Base-by-base conservation (phyloP, 2,113 vertebrate genomes). In the Lepidothrix coronata region DNA sequence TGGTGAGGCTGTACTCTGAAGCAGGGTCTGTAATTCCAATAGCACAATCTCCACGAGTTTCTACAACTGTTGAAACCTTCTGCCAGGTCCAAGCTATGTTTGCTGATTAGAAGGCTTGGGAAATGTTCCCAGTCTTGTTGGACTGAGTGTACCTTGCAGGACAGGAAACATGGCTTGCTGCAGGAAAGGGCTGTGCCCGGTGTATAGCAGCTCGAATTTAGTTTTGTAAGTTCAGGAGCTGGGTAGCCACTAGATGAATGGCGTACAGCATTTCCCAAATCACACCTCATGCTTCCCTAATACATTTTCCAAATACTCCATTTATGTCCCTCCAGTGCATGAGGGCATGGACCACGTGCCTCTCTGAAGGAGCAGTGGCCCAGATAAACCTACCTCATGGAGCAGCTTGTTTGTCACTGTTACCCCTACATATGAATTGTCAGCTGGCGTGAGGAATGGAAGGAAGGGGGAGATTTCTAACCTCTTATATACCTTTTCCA, bases 151-250 rank as follows among this genome's bases (percentile, higher is more conserved):
- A 88, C 88, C 37, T 43, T 72, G 37, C 1, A 4, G 72, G 65
- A 81, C 85, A 91, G 96, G 95, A 96, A 97, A 51, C 17, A 11
- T n/a, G 31, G 17, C 71, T 93, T 93, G 79, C 65, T 78, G 52
- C 92, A 92, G 96, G 93, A 96, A 96, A 91, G 94, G 91, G 94
- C 73, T 86, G 92, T 37, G 54, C 83, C 73, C 23, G 6, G 5
- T 12, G 6, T 28, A 22, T 33, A 65, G 48, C 66, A 77, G 49
- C 61, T 81, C 2, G 2, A 54, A 62, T 43, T 35, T 0, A 1
- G 21, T 28, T 89, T 75, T 89, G 1, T 48, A 76, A 79, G 4
- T 43, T 78, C 25, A 39, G n/a, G 41, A 59, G 31, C 57, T 86
- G 68, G 24, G 30, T 67, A 77, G 66, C 39, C n/a, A 67, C 17